Evolutionary conservation across 1,140 invertebrate species (phyloP).

Genomic region (Nasonia longicornis): DNA sequence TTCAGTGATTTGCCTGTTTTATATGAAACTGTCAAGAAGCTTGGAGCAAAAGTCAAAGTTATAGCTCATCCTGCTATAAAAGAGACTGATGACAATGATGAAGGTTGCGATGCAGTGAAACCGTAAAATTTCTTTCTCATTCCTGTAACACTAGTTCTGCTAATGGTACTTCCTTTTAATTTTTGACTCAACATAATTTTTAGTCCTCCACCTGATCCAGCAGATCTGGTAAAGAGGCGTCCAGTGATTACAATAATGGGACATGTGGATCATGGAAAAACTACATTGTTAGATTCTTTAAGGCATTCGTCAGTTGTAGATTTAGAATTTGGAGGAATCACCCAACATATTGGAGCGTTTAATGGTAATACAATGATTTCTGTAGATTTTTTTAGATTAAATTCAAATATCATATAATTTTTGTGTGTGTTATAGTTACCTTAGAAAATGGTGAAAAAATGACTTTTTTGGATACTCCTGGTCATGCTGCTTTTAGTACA

Average conservation of each 20-base stretch:
- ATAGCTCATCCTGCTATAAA: constrained; percentile 66
- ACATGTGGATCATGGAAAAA: constrained; percentile 99
- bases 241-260: constrained; percentile 99
- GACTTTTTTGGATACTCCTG: constrained; percentile 99
- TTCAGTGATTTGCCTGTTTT: constrained; percentile 73
- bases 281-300: constrained; percentile 93
- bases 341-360: constrained; percentile 99
- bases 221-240: constrained; percentile 76
- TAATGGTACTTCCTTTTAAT: constrained; percentile 7
- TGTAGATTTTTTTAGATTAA: not conserved
- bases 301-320: constrained; percentile 88
- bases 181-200: constrained; percentile 25
- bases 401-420: constrained; percentile 38
- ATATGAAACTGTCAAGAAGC: constrained; percentile 75
- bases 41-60: constrained; percentile 72
- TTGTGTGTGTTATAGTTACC: constrained; percentile 69
- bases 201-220: constrained; percentile 74
- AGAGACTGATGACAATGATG: constrained; percentile 59
- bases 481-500: constrained; percentile 94
- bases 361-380: constrained; percentile 70
- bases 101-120: constrained; percentile 55
- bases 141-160: not conserved
- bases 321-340: constrained; percentile 98
- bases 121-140: constrained; percentile 48
- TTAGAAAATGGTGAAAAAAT: constrained; percentile 80